phyloP scores from a whole-genome alignment of 2,888 invertebrate species.

The Linnaemya tessellans region DNA sequence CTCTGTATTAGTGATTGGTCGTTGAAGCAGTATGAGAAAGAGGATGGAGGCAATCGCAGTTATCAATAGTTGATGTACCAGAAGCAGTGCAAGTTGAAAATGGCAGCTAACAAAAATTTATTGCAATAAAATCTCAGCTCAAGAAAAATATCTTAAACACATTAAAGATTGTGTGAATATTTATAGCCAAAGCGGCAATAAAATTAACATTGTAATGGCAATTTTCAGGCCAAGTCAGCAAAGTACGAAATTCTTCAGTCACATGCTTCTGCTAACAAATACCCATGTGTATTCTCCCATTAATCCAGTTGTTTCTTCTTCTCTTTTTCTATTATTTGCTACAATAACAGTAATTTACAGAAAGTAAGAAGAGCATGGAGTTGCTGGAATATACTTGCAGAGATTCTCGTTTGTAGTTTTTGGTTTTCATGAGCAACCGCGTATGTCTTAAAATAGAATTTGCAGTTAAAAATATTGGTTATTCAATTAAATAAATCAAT shows the following conservation, averaged over 20 bases:
- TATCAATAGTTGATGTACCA: conserved; percentile 6
- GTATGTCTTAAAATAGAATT: background rate
- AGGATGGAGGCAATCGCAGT: conserved; percentile 4
- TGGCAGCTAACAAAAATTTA: conserved; percentile 33
- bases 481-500: too few relatives aligned
- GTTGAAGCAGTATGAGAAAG: background rate
- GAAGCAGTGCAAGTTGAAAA: background rate
- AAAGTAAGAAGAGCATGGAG: conserved; percentile 7
- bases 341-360: conserved; percentile 57
- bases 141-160: conserved; percentile 48
- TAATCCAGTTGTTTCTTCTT: conserved; percentile 34
- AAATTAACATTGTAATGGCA: conserved; percentile 81
- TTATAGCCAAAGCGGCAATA: conserved; percentile 80
- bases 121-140: conserved; percentile 32
- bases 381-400: background rate
- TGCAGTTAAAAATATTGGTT: background rate
- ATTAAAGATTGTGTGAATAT: conserved; percentile 81
- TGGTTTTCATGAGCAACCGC: background rate
- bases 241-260: conserved; percentile 63
- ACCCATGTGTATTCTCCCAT: conserved; percentile 9
- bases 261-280: background rate
- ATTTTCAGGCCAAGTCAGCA: conserved; percentile 76
- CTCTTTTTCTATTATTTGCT: conserved; percentile 47
- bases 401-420: background rate
- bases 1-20: conserved; percentile 8